Evolutionary conservation across 2,888 invertebrate genomes (phyloP), one percentile per base, ranked within the genome.

Genomic region (Macroteleia sp.): DNA sequence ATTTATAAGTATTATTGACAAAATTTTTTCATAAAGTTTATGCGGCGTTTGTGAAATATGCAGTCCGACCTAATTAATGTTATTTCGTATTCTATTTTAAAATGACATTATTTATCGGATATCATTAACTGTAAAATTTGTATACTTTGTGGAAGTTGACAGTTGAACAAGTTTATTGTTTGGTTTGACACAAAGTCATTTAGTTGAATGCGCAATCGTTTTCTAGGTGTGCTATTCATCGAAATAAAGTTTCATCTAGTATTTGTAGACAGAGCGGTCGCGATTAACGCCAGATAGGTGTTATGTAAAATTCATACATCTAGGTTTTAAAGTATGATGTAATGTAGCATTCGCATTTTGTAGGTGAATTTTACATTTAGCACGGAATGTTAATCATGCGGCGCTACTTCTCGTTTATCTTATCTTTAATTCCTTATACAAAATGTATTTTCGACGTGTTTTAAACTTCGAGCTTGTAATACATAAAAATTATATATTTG

Each of bases 291-390:
- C 32, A 28, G 39, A 73, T 36, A 48, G 52, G 41, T 12, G 62
- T 76, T 76, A 76, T 76, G 69, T 69, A 76, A 76, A 76, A 69
- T 64, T 76, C 50, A 50, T 41, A 52, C 52, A 32, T 44, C 25
- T 28, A 56, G 52, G 57, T 62, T 64, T 57, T 52, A 41, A 64
- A 44, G 44, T n/a, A n/a, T 70, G 57, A 70, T 50, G 67, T 59
- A 76, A 76, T 52, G 39, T n/a, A 22, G 48, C 22, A 52, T 19
- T 44, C 57, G 39, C 50, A 70, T 59, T 76, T 76, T 64, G 69
- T 56, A 56, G 50, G 52, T 64, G 36, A 36, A 75, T 75, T 67
- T 59, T 67, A 54, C 56, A 67, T 67, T 67, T 67, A 64, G 62
- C 67, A 2, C 19, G 34, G 67, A 61, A 61, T 75, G 44, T 67